These are phyloP conservation scores for Eubasilissa regina DNA, from an alignment of 1,140 invertebrate species.

Conservation along the genomic window DNA sequence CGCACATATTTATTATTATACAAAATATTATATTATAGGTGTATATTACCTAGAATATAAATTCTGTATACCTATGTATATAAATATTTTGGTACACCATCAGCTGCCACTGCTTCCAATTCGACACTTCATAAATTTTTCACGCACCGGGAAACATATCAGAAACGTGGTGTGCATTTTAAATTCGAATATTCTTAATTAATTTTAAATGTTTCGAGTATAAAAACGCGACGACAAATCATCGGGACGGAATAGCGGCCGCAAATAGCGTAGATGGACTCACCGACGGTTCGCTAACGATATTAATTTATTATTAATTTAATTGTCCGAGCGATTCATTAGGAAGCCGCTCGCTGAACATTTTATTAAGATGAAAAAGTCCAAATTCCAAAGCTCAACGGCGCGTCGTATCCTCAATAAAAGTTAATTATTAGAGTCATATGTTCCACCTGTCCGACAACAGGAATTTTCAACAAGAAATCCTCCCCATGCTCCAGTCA, in stretches of 20 bases:
- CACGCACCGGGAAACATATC: conserved; percentile 20
- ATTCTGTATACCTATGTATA: too few species aligned
- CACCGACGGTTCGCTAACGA: not conserved
- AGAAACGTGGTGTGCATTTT: not conserved
- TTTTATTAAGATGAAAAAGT: conserved; percentile 30
- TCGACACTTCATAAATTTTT: conserved; percentile 35
- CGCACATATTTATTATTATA: too few species aligned
- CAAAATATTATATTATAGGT: too few species aligned
- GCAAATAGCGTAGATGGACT: not conserved
- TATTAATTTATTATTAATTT: conserved; percentile 17
- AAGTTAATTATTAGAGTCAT: conserved; percentile 35
- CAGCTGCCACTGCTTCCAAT: not conserved
- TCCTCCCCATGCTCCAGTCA: not conserved
- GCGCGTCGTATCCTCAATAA: conserved; percentile 43
- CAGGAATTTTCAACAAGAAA: conserved; percentile 3
- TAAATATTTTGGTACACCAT: too few species aligned
- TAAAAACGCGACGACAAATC: conserved; percentile 18
- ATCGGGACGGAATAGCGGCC: not conserved
- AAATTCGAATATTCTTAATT: conserved; percentile 22
- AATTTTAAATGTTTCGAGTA: not conserved
- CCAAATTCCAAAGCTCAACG: conserved; percentile 20
- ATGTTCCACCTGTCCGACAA: conserved; percentile 27
- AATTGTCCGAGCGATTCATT: not conserved
- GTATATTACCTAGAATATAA: too few species aligned
- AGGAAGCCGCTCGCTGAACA: not conserved